Evolutionary conservation across 2,888 invertebrate species (phyloP), one percentile per base, ranked within the genome.

Genomic region (Noctua comes): DNA sequence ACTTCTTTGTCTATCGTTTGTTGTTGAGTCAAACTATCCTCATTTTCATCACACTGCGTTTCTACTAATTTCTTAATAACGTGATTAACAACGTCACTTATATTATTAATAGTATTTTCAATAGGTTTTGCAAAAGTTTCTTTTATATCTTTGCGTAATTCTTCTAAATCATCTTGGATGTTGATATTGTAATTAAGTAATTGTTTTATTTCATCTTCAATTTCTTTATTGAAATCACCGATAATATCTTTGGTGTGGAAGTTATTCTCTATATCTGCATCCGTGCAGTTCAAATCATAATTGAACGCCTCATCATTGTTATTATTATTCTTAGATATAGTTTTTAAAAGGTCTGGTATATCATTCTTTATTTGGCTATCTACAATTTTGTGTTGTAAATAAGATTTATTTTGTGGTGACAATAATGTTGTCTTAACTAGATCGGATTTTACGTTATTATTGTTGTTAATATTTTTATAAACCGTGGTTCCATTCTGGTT

Each of bases 161-260:
- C 97, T 90, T 96, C 94, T 90, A 97, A 91, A 83, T 96, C 96
- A 71, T 96, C 95, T 91, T 96, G 94, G 86, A 96, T 96, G 88
- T 96, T 96, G 43, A 96, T 95, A 84, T 96, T 96, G 86, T 96
- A 95, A 90, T 96, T 96, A 51, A 96, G 91, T 83, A 97, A 92
- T 86, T 95, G 95, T 85, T 96, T 97, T 74, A 97, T 96, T 95
- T 97, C 97, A 80, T 97, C 97, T 93, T 97, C 97, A 64, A 97
- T 95, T 94, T 97, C 97, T 91, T 97, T 97, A 81, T 97, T 97
- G 86, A 97, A 97, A 91, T 97, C 97, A 46, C 97, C 97, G 80
- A 97, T 97, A 68, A 97, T 97, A 89, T 97, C 96, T 88, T 95
- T 95, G 10, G 95, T 92, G 65, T 95, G 90, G 88, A 96, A 96